A percentile compares a stretch with the other conserved stretches of the same genome.
phyloP scores from a whole-genome alignment of 2,797 vertebrate genomes.

The Tapera naevia region DNA sequence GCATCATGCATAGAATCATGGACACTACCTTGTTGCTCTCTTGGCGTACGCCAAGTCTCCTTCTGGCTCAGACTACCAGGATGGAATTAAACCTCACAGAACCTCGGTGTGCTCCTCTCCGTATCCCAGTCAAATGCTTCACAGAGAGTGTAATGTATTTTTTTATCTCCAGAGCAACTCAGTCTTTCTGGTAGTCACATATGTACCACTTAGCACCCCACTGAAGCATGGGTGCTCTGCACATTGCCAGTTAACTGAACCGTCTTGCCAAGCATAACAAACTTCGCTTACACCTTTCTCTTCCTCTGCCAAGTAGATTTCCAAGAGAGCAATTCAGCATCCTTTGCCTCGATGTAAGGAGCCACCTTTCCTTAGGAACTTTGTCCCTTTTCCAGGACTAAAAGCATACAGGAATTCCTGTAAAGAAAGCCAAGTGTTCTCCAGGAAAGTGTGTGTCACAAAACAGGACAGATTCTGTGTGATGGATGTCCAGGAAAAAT shows the following conservation, averaged over 20 bases:
- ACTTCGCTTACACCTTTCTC: background rate
- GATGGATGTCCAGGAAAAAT: conserved; percentile 61
- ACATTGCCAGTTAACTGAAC: background rate
- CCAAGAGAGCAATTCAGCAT: background rate
- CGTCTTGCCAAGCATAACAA: background rate
- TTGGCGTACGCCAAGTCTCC: background rate
- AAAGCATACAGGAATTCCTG: conserved; percentile 67
- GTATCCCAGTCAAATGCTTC: background rate
- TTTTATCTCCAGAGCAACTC: conserved; percentile 8
- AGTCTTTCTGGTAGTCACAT: background rate
- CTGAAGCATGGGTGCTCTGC: background rate
- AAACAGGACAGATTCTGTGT: conserved; percentile 6
- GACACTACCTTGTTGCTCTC: background rate
- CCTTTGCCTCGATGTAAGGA: conserved; percentile 2
- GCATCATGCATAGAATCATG: background rate
- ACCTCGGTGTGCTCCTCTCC: background rate
- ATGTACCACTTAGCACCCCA: background rate
- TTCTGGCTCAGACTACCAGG: background rate
- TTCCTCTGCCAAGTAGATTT: background rate
- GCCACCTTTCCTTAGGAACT: conserved; percentile 16
- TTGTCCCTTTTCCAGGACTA: conserved; percentile 69
- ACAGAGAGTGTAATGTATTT: background rate
- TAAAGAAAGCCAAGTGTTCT: conserved; percentile 64
- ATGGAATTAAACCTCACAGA: conserved; percentile 22
- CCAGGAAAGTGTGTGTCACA: conserved; percentile 68